Conservation (phyloP, 2,797 vertebrate species). For the Myiothlypis coronata region DNA sequence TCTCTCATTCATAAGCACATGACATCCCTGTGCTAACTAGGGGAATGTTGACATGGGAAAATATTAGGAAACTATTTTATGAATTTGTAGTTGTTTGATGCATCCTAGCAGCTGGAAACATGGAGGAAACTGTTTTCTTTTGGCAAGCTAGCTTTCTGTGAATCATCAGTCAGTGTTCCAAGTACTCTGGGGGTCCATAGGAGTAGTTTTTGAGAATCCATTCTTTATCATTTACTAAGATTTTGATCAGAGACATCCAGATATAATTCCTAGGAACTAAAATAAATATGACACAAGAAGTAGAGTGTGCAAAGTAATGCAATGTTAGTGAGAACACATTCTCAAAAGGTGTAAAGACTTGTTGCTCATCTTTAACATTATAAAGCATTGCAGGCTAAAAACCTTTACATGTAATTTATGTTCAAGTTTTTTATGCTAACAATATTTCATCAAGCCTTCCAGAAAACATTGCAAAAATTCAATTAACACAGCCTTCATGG, state of each 20-base stretch:
- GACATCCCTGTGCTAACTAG: background rate
- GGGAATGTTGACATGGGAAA: background rate
- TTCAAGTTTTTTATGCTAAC: background rate
- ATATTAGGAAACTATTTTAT: conserved; percentile 3
- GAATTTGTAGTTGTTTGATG: conserved; percentile 1
- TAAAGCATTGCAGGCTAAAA: conserved; percentile 18
- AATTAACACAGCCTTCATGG: background rate
- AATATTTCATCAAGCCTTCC: background rate
- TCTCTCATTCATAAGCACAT: background rate
- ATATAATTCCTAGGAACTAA: background rate
- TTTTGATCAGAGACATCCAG: background rate
- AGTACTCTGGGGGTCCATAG: background rate
- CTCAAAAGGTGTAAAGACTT: background rate
- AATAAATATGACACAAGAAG: background rate
- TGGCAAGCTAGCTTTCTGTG: background rate
- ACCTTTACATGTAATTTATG: conserved; percentile 8
- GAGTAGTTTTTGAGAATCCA: background rate
- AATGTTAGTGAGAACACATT: background rate
- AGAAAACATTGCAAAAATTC: background rate
- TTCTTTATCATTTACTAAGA: background rate
- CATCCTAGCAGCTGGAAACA: background rate
- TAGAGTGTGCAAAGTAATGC: background rate
- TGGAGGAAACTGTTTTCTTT: background rate
- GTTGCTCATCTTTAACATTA: background rate
- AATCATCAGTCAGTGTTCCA: background rate